These are phyloP conservation scores for Oxystoma pomonae DNA, from an alignment of 2,888 invertebrate genomes.

Conservation along the genomic window DNA sequence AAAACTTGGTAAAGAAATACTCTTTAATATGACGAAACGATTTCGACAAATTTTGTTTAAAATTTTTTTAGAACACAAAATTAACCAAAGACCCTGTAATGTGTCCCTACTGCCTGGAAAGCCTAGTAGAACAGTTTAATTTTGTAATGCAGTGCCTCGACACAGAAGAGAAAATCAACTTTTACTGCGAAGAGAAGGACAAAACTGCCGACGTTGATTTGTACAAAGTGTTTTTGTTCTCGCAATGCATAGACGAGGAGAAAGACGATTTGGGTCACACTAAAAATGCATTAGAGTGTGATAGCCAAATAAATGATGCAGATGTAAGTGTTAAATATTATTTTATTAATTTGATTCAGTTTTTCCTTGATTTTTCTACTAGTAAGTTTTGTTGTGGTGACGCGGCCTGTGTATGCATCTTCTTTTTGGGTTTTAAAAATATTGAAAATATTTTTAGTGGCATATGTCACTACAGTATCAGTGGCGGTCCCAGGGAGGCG, in stretches of 20 bases:
- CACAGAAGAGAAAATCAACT: conserved; percentile 5
- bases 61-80: background rate
- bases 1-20: too few species aligned
- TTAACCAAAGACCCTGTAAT: conserved; percentile 1
- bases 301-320: background rate
- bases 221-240: background rate
- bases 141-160: conserved; percentile 5
- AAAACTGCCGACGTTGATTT: background rate
- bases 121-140: background rate
- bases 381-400: too few species aligned
- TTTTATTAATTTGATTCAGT: too few species aligned
- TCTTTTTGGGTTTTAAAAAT: too few species aligned
- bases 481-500: too few species aligned
- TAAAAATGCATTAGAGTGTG: background rate
- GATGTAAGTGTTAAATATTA: background rate
- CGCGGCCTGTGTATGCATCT: too few species aligned
- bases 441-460: too few species aligned
- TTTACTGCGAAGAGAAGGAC: background rate
- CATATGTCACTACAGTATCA: too few species aligned
- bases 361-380: too few species aligned
- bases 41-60: too few species aligned
- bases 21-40: too few species aligned
- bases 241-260: background rate
- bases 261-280: background rate
- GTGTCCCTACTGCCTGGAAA: background rate